Percentiles rank a stretch among this genome's conserved stretches.
phyloP scores from a whole-genome alignment of 2,113 vertebrate species.

The Onychostruthus taczanowskii region DNA sequence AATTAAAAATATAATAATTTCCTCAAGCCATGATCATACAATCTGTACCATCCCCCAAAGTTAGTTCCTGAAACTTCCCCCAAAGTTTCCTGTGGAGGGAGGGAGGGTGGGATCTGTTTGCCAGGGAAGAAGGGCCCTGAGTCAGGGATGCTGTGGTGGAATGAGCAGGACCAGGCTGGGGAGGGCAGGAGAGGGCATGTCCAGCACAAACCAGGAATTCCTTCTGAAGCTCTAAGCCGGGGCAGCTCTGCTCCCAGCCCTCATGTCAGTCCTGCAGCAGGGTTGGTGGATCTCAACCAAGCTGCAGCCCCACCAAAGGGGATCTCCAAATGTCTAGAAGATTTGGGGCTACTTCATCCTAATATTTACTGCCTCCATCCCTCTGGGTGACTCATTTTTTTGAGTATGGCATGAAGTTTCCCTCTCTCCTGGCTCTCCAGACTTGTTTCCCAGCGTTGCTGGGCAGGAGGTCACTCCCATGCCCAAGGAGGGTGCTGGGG shows the following conservation, averaged over 20 bases:
- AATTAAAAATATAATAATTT: constrained; percentile 69
- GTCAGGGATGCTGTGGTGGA: not conserved
- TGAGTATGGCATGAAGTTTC: not conserved
- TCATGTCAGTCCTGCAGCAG: not conserved
- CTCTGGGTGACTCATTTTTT: not conserved
- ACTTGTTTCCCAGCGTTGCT: not conserved
- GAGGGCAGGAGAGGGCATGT: not conserved
- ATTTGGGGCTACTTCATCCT: not conserved
- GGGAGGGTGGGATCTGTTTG: not conserved
- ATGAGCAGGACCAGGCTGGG: not conserved
- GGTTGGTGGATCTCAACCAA: not conserved
- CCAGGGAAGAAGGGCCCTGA: not conserved
- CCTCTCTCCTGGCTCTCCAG: not conserved
- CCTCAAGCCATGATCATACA: constrained; percentile 47
- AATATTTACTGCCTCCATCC: not conserved
- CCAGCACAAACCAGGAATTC: not conserved
- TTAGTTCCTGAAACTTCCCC: not conserved
- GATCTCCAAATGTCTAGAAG: not conserved
- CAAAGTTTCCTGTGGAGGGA: not conserved
- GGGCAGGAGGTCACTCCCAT: not conserved
- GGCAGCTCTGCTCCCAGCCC: not conserved
- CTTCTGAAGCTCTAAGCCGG: not conserved
- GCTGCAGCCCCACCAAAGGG: not conserved
- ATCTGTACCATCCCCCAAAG: constrained; percentile 27
- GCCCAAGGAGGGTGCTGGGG: not conserved